Evolutionary conservation across 2,888 invertebrate genomes (phyloP).

Genomic region (Pachymerium ferrugineum): DNA sequence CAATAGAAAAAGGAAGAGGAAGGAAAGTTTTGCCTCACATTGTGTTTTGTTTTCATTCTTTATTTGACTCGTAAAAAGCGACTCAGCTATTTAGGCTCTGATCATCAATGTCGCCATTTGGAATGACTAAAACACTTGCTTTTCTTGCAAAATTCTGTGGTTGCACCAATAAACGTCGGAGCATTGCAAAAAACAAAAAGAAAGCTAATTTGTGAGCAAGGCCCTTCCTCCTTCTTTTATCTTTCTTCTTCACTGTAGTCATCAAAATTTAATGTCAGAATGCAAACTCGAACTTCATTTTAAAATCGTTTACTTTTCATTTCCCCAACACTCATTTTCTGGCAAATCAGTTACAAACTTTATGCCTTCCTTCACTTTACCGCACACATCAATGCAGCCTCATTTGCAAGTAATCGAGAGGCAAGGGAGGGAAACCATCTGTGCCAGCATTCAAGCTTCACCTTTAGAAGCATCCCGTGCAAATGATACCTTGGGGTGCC

Average conservation of each 20-base stretch:
- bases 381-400: constrained; percentile 13
- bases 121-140: constrained; percentile 13
- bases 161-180: neutral
- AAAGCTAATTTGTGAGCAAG: constrained; percentile 4
- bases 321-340: constrained; percentile 13
- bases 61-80: neutral
- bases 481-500: constrained; percentile 9
- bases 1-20: neutral
- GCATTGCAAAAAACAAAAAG: neutral
- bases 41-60: constrained; percentile 6
- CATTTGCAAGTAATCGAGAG: constrained; percentile 13
- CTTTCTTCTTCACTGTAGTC: constrained; percentile 1
- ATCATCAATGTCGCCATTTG: neutral
- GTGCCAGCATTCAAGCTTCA: neutral
- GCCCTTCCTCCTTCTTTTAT: neutral
- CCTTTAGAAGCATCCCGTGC: neutral
- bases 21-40: neutral
- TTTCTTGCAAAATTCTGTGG: constrained; percentile 13
- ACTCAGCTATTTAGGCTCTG: neutral
- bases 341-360: constrained; percentile 13
- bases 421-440: neutral
- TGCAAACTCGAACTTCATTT: constrained; percentile 13
- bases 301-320: constrained; percentile 4
- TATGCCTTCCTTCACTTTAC: constrained; percentile 9
- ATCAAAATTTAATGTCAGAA: neutral